phyloP scores from a whole-genome alignment of 2,888 invertebrate species.

The Trisateles emortualis region DNA sequence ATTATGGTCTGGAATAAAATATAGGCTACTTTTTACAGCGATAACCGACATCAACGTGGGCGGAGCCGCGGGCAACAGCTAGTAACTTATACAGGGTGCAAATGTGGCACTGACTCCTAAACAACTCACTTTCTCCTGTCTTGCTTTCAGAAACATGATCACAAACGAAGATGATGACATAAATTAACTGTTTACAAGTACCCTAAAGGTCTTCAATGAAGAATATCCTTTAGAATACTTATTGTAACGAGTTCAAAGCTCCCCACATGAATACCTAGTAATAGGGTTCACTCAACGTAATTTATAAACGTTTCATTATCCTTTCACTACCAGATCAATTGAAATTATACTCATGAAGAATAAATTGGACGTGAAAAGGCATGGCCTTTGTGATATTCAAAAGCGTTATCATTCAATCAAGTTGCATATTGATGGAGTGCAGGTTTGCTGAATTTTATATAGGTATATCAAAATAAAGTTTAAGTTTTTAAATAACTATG shows the following conservation, averaged over 20 bases:
- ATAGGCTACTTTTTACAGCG: no score
- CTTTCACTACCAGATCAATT: constrained; percentile 26
- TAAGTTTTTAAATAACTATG: no score
- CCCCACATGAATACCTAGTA: background rate
- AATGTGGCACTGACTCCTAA: no score
- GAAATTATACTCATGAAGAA: constrained; percentile 37
- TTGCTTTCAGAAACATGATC: no score
- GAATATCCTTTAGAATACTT: background rate
- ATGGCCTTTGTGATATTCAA: constrained; percentile 32
- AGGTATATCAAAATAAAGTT: no score
- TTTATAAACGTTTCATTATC: constrained; percentile 28
- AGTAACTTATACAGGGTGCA: no score
- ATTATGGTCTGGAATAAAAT: no score
- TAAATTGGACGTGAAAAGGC: constrained; percentile 42
- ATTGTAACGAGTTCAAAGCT: constrained; percentile 17
- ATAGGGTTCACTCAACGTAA: constrained; percentile 11
- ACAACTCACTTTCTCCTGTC: no score
- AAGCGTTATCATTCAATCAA: constrained; percentile 41
- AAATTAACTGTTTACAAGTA: no score
- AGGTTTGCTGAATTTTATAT: constrained; percentile 8
- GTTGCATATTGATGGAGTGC: constrained; percentile 23
- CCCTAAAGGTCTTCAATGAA: background rate
- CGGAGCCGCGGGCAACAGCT: no score
- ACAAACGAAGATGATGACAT: no score
- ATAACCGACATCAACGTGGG: no score